These are phyloP conservation scores for Phengaris arion DNA, from an alignment of 2,888 invertebrate species.

Conservation along the genomic window DNA sequence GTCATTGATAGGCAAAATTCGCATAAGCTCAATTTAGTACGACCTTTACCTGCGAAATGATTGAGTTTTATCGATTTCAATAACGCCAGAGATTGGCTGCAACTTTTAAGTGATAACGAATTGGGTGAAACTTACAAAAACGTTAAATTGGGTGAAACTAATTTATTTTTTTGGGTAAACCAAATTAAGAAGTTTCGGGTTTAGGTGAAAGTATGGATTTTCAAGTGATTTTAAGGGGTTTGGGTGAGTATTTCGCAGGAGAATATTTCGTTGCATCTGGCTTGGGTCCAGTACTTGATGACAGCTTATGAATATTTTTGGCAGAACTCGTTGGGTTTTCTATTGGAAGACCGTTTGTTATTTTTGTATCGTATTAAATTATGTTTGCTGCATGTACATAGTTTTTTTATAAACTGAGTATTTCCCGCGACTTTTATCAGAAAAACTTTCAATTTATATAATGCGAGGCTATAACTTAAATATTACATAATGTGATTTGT, in stretches of 20 bases:
- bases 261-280: constrained; percentile 77
- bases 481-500: too few relatives aligned
- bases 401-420: constrained; percentile 34
- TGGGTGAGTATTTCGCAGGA: constrained; percentile 73
- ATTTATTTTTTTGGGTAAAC: neutral
- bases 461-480: too few relatives aligned
- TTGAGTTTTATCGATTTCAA: constrained; percentile 35
- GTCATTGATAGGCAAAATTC: neutral
- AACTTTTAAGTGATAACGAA: constrained; percentile 39
- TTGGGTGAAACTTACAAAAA: neutral
- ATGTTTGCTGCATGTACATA: constrained; percentile 39
- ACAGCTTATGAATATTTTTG: constrained; percentile 80
- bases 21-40: neutral
- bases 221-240: constrained; percentile 71
- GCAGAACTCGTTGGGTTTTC: constrained; percentile 66
- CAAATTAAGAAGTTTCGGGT: neutral
- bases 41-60: constrained; percentile 35
- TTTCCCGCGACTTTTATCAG: neutral
- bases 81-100: constrained; percentile 41
- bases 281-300: constrained; percentile 76
- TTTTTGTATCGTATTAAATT: constrained; percentile 56
- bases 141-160: neutral
- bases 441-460: too few relatives aligned
- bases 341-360: constrained; percentile 59
- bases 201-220: constrained; percentile 42